phyloP scores from a whole-genome alignment of 2,797 vertebrate genomes.

The Enteromius radiatus region DNA sequence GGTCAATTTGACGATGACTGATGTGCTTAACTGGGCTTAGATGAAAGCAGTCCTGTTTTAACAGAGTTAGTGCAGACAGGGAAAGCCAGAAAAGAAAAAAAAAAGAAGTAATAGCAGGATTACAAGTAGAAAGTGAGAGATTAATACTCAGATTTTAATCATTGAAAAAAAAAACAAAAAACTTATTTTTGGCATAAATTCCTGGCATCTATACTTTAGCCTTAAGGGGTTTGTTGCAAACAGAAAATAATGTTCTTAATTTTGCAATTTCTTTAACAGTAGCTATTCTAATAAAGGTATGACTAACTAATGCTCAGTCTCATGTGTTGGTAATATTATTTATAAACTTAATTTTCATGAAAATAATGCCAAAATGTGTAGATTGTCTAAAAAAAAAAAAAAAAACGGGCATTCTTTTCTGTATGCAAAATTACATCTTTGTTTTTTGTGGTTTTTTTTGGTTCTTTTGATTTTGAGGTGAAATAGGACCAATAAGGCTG shows the following conservation, averaged over 20 bases:
- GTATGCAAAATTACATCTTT: neutral
- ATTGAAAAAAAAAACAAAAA: too few relatives aligned
- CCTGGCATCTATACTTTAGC: neutral
- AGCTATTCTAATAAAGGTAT: neutral
- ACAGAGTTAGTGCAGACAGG: conserved; percentile 7
- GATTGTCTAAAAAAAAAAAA: too few relatives aligned
- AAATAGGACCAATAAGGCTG: neutral
- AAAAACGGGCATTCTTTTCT: neutral
- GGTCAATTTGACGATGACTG: neutral
- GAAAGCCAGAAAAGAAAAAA: neutral
- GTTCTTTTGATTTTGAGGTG: neutral
- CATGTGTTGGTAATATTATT: neutral
- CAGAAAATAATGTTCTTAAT: neutral
- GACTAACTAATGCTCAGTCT: neutral
- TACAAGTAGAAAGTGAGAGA: neutral
- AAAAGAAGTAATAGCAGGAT: neutral
- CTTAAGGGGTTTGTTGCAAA: neutral
- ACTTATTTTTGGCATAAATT: neutral
- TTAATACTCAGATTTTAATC: neutral
- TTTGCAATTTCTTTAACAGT: neutral
- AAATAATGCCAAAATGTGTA: too few relatives aligned
- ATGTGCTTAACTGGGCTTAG: conserved; percentile 8
- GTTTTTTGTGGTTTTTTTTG: neutral
- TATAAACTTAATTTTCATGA: neutral
- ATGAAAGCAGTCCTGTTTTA: conserved; percentile 9